phyloP scores from a whole-genome alignment of 2,113 vertebrate species.

The Salvelinus sp. region DNA sequence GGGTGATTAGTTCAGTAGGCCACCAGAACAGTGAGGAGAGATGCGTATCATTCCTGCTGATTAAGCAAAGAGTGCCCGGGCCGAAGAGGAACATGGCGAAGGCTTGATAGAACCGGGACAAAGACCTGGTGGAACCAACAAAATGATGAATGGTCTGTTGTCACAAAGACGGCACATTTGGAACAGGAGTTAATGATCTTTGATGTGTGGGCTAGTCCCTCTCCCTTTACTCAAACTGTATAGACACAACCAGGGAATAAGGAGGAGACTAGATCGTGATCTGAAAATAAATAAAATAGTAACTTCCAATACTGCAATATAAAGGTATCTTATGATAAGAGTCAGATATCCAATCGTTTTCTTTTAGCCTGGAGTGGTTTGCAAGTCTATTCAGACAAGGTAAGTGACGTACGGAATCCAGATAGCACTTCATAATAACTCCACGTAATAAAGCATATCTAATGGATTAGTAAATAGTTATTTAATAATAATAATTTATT shows the following conservation, averaged over 20 bases:
- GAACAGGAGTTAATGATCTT: not conserved
- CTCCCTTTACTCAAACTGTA: not conserved
- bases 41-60: conserved; percentile 25
- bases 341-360: not conserved
- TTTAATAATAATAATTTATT: no score
- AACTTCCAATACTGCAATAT: no score
- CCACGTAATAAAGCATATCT: no score
- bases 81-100: not conserved
- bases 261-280: not conserved
- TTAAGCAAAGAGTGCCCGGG: conserved; percentile 26
- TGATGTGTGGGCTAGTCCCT: not conserved
- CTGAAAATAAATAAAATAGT: not conserved
- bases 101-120: not conserved
- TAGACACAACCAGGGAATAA: not conserved
- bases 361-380: no score
- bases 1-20: conserved; percentile 42
- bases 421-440: no score
- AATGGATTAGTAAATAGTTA: no score
- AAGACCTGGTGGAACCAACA: not conserved
- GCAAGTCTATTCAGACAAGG: not conserved
- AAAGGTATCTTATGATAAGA: not conserved
- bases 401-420: conserved; percentile 21
- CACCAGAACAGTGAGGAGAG: conserved; percentile 23
- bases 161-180: conserved; percentile 1
- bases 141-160: not conserved